Evolutionary conservation across 2,797 vertebrate species (phyloP).

Genomic region (Emydoidea blandingii): DNA sequence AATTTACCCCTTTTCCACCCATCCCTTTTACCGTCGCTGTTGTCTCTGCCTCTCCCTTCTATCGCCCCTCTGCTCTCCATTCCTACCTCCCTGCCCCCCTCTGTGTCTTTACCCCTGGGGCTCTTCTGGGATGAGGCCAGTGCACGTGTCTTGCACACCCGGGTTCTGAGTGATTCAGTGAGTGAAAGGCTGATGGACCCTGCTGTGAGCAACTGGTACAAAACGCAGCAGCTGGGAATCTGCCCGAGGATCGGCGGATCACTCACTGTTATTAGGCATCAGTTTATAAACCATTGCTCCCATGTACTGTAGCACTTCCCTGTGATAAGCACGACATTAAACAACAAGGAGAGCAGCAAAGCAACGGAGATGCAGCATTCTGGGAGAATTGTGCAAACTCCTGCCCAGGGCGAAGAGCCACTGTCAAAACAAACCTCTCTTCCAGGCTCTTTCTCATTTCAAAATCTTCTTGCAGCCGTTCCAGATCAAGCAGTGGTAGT

Average conservation of each 20-base stretch:
- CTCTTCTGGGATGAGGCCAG: neutral
- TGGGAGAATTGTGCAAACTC: neutral
- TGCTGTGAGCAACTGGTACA: neutral
- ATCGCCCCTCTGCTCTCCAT: neutral
- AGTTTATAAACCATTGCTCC: neutral
- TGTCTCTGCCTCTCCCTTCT: neutral
- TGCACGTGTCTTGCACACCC: neutral
- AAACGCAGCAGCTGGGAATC: neutral
- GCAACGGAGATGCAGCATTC: neutral
- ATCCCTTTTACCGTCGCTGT: neutral
- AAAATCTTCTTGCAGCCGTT: neutral
- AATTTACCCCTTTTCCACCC: neutral
- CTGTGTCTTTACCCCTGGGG: neutral
- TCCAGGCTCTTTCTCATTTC: neutral
- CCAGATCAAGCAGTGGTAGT: neutral
- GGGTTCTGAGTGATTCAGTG: neutral
- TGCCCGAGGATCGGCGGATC: neutral
- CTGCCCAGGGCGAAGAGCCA: neutral
- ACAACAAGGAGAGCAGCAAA: neutral
- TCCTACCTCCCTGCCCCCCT: fast-evolving
- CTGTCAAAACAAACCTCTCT: neutral
- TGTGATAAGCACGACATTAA: neutral
- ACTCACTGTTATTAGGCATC: neutral
- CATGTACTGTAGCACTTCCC: neutral
- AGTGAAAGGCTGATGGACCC: neutral